phyloP scores from a whole-genome alignment of 2,113 vertebrate species.

The Lepus europaeus region DNA sequence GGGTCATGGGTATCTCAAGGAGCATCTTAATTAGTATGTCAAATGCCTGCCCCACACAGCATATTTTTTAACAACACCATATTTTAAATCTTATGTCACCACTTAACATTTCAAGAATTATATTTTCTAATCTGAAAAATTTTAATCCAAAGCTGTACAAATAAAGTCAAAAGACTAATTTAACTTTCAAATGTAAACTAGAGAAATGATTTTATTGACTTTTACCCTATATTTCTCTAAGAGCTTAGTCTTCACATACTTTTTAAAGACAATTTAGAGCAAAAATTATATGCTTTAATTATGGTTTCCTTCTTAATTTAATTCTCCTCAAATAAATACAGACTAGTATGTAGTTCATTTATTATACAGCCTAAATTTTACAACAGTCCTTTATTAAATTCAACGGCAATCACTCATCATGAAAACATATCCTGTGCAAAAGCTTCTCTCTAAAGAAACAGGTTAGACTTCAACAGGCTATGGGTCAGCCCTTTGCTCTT shows the following conservation, averaged over 20 bases:
- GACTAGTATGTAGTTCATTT: not conserved
- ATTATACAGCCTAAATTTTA: not conserved
- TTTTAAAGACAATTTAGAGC: too few species aligned
- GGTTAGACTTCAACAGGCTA: not conserved
- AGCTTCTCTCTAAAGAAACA: not conserved
- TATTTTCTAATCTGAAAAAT: not conserved
- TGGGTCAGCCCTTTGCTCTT: not conserved
- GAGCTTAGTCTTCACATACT: too few species aligned
- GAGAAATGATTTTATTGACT: not conserved
- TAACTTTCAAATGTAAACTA: constrained; percentile 72
- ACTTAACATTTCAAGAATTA: constrained; percentile 46
- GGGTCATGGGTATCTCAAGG: too few species aligned
- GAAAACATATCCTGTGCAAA: not conserved
- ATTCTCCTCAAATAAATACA: too few species aligned
- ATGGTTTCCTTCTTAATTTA: not conserved
- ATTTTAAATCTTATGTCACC: constrained; percentile 68
- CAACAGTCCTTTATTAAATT: not conserved
- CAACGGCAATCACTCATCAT: not conserved
- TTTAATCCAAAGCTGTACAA: not conserved
- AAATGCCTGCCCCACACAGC: not conserved
- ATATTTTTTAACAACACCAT: not conserved
- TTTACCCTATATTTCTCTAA: too few species aligned
- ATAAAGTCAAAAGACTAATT: constrained; percentile 70
- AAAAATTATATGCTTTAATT: too few species aligned
- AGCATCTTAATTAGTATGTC: too few species aligned